Base-by-base conservation (phyloP, 2,888 invertebrate species). In the Lymantria monacha region DNA sequence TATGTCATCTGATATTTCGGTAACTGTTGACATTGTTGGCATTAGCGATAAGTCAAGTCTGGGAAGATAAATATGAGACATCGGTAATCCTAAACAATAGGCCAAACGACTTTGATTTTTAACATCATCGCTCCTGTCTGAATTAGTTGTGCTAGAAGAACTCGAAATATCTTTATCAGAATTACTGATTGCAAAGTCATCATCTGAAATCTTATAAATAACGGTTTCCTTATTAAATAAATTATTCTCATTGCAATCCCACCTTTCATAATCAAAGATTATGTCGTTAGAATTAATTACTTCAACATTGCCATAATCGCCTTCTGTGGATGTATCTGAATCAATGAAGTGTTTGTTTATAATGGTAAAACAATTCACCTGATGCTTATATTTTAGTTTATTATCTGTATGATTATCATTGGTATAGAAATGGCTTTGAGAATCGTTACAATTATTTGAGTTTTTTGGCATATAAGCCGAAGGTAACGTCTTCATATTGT, bases 21-120 rank as follows among this genome's bases (percentile, higher is more conserved):
- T 79, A 0, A 90, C 79, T 7, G 87, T 87, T 1, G 90, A 85
- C 41, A 90, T 66, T 40, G 77, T 79, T 13, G 81, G 77, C 0
- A 72, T 74, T 48, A 77, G 55, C 1, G 79, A 72, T 42, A 87
- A 58, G 51, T 85, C 74, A 10, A 88, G 64, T 60, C 79, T 74
- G 0, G 88, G 86, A 54, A 87, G 73, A 46, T 69, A 77, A 3
- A 72, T 46, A 1, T 65, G 56, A 11, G 84, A 81, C 12, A 81
- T 73, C 1, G 87, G 87, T 1, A 85, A 82, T 1, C 83, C 65
- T 45, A 77, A 59, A 70, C 82, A 71, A 46, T 45, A 12, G 30
- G 42, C 10, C 9, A 5, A 10, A 42, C 57, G 53, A 15, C 45
- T 49, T 49, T 52, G 62, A 11, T 66, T 60, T 15, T 55, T 57